Evolutionary conservation across 2,113 vertebrate species (phyloP).

Genomic region (Poecilia latipinna): DNA sequence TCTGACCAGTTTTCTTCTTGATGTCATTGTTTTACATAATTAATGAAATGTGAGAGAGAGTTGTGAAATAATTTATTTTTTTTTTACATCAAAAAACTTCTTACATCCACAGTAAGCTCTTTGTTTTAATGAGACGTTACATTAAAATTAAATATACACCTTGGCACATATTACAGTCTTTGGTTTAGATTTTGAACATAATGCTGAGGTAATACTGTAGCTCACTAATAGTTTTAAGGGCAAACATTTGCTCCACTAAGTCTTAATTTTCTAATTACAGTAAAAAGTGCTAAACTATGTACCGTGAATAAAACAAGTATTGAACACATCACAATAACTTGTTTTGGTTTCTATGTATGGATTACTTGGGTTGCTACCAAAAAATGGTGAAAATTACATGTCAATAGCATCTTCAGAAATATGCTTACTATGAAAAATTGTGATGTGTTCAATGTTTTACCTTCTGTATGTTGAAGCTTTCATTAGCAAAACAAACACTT

Average conservation of each 20-base stretch:
- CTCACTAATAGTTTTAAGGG: conserved; percentile 4
- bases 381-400: too few species aligned
- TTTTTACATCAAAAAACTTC: neutral
- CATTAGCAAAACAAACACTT: conserved; percentile 21
- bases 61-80: neutral
- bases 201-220: conserved; percentile 53
- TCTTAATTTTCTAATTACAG: neutral
- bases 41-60: neutral
- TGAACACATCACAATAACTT: too few species aligned
- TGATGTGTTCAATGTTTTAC: too few species aligned
- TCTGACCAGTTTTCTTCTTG: neutral
- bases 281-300: conserved; percentile 33
- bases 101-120: neutral
- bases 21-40: neutral
- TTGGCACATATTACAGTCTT: conserved; percentile 51
- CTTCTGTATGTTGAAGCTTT: conserved; percentile 3
- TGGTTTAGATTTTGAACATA: conserved; percentile 42
- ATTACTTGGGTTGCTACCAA: too few species aligned
- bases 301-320: too few species aligned
- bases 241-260: conserved; percentile 7
- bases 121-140: conserved; percentile 40
- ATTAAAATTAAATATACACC: conserved; percentile 18
- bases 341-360: too few species aligned
- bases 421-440: too few species aligned
- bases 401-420: too few species aligned